A percentile compares a stretch with the other conserved stretches of the same genome.
Conservation (phyloP, 2,113 vertebrate species). For the Diadophis punctatus region DNA sequence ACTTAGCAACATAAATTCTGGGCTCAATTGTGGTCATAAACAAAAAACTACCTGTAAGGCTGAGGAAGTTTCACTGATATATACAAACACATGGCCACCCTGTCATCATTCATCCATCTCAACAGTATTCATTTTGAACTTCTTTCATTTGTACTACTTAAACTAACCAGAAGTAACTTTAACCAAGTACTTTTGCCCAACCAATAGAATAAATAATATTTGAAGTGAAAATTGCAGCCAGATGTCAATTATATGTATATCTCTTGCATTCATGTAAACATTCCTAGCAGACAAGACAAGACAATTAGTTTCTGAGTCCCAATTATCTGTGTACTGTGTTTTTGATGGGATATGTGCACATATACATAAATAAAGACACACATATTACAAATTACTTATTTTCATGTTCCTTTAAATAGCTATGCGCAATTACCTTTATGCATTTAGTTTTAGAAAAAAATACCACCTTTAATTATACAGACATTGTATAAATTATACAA, state of each 20-base stretch:
- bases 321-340: background rate
- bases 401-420: background rate
- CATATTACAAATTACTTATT: background rate
- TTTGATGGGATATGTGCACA: background rate
- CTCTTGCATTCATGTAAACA: background rate
- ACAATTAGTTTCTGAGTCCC: background rate
- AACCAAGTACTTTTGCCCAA: background rate
- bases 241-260: background rate
- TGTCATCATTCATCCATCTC: background rate
- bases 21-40: background rate
- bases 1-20: background rate
- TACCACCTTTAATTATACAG: background rate
- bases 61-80: background rate
- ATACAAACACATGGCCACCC: background rate
- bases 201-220: conserved; percentile 8
- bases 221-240: conserved; percentile 19
- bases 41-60: background rate
- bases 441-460: background rate
- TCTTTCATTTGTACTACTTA: background rate
- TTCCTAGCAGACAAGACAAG: background rate
- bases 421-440: background rate
- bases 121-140: background rate
- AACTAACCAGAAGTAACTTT: background rate
- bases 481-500: background rate
- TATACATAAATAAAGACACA: background rate